phyloP scores from a whole-genome alignment of 2,113 vertebrate genomes.

The Saccopteryx leptura region DNA sequence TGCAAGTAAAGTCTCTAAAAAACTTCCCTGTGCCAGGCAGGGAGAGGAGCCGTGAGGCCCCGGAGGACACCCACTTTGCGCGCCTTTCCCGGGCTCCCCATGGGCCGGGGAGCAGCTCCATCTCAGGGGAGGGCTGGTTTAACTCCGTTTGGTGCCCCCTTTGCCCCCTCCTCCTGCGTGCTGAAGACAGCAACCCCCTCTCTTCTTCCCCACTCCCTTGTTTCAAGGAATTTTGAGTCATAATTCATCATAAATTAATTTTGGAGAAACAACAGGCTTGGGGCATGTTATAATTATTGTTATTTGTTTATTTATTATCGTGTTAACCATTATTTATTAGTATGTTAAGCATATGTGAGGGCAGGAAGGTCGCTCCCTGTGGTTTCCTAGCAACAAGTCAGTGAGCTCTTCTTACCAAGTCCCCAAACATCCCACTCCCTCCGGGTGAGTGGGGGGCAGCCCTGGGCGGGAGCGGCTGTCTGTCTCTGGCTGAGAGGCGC shows the following conservation, averaged over 20 bases:
- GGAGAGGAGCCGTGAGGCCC: slow-evolving; percentile 73
- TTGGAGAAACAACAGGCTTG: slow-evolving; percentile 88
- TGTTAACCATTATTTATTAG: slow-evolving; percentile 88
- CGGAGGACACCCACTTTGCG: slow-evolving; percentile 69
- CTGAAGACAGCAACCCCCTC: slow-evolving; percentile 61
- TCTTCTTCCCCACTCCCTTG: slow-evolving; percentile 68
- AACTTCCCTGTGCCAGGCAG: slow-evolving; percentile 88
- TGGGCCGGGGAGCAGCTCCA: neutral
- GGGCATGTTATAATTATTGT: slow-evolving; percentile 90
- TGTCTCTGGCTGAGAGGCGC: neutral
- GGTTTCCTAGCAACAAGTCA: slow-evolving; percentile 88
- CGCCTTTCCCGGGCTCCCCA: slow-evolving; percentile 49
- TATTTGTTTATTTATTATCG: slow-evolving; percentile 90
- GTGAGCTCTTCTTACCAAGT: slow-evolving; percentile 71
- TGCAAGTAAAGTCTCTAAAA: slow-evolving; percentile 92
- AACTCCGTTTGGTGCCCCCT: slow-evolving; percentile 58
- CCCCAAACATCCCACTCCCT: neutral
- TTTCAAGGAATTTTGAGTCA: slow-evolving; percentile 84
- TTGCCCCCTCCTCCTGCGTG: neutral
- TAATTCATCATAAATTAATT: slow-evolving; percentile 91
- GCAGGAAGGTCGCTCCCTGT: slow-evolving; percentile 86
- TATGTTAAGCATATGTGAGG: slow-evolving; percentile 84
- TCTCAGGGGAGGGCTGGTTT: slow-evolving; percentile 70
- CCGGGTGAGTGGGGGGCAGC: neutral
- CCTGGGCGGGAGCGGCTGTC: rapidly evolving